These are phyloP conservation scores for Phengaris arion DNA, from an alignment of 2,888 invertebrate species.

Conservation along the genomic window DNA sequence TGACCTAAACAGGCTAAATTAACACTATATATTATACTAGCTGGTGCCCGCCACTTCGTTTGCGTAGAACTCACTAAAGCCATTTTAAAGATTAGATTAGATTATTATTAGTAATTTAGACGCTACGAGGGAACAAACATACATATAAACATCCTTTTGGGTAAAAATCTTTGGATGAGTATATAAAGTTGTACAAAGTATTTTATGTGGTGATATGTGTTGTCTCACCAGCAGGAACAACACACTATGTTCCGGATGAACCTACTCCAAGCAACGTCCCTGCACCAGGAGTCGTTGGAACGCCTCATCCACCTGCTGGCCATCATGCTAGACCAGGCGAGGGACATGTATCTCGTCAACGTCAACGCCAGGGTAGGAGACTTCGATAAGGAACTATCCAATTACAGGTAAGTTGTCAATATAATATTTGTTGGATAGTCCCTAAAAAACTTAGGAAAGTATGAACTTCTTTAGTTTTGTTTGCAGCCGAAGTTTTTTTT, in stretches of 20 bases:
- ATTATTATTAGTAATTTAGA: too few species aligned
- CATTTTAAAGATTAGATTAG: too few species aligned
- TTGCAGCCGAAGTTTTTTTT: too few species aligned
- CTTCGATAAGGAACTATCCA: constrained; percentile 56
- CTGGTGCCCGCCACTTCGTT: too few species aligned
- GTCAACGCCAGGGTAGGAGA: constrained; percentile 51
- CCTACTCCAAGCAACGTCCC: constrained; percentile 60
- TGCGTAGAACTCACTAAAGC: too few species aligned
- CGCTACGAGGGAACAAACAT: too few species aligned
- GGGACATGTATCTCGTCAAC: constrained; percentile 74
- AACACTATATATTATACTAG: too few species aligned
- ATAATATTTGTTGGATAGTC: too few species aligned
- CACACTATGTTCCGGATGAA: constrained; percentile 63
- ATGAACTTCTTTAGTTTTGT: too few species aligned
- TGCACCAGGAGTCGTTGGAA: constrained; percentile 73
- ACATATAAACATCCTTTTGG: too few species aligned
- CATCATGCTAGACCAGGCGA: constrained; percentile 82
- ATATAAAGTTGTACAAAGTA: neutral
- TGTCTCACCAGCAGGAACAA: constrained; percentile 52
- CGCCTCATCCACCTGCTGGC: constrained; percentile 82
- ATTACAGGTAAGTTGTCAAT: constrained; percentile 52
- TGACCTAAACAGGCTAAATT: too few species aligned
- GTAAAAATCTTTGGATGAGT: neutral
- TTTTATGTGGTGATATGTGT: neutral
- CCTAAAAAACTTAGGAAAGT: too few species aligned